Evolutionary conservation across 2,113 vertebrate species (phyloP).

Genomic region (Hylia prasina): DNA sequence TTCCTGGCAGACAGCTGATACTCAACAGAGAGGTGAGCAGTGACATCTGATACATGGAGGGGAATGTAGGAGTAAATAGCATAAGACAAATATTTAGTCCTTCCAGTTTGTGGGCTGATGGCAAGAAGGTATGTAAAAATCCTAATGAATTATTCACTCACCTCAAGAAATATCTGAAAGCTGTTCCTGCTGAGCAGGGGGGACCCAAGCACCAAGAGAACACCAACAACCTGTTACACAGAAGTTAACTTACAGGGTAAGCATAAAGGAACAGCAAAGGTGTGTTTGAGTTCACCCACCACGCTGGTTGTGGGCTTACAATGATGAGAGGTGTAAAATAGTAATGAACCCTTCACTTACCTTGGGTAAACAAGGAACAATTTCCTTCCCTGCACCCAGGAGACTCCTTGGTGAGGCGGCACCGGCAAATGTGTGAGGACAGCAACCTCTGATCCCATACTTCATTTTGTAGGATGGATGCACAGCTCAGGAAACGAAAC

Average conservation of each 20-base stretch:
- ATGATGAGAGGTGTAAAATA: not conserved
- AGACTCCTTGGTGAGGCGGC: not conserved
- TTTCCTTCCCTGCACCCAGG: not conserved
- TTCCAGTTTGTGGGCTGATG: not conserved
- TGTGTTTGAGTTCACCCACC: not conserved
- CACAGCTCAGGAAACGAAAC: not conserved
- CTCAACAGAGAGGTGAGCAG: constrained; percentile 33
- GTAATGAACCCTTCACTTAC: not conserved
- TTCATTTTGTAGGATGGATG: not conserved
- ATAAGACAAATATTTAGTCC: constrained; percentile 14
- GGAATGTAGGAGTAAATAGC: constrained; percentile 13
- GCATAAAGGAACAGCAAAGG: not conserved
- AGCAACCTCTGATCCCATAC: not conserved
- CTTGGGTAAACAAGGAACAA: not conserved
- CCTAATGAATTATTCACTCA: constrained; percentile 32
- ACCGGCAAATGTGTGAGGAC: rapidly evolving
- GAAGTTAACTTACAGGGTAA: not conserved
- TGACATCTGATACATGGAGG: not conserved
- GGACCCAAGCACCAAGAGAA: not conserved
- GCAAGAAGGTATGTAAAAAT: not conserved
- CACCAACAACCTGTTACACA: not conserved
- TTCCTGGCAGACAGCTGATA: constrained; percentile 42
- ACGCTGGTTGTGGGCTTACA: not conserved
- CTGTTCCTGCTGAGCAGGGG: not conserved
- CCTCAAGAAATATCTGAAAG: constrained; percentile 7